phyloP scores from a whole-genome alignment of 1,140 invertebrate genomes.

The Drosophila varians region DNA sequence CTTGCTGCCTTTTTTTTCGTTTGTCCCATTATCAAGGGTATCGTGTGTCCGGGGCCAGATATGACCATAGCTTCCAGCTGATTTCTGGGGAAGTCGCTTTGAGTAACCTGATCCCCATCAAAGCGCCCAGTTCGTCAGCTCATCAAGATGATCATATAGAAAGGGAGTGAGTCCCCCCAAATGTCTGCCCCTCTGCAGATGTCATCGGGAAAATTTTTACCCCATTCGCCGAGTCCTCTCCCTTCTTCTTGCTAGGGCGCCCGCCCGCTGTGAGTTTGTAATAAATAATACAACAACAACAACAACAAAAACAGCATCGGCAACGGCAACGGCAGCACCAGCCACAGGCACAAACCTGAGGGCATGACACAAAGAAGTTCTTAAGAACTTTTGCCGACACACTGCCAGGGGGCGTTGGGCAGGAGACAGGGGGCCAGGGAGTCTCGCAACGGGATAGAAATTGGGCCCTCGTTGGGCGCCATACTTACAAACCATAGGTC shows the following conservation, averaged over 20 bases:
- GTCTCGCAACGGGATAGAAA: slow-evolving; percentile 41
- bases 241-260: slow-evolving; percentile 14
- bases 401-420: neutral
- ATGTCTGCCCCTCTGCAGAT: slow-evolving; percentile 29
- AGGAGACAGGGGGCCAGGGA: neutral
- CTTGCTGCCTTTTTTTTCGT: slow-evolving; percentile 6
- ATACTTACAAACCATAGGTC: slow-evolving; percentile 32
- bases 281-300: slow-evolving; percentile 71
- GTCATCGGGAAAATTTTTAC: slow-evolving; percentile 62
- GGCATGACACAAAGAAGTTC: slow-evolving; percentile 72
- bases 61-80: slow-evolving; percentile 48
- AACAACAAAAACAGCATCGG: slow-evolving; percentile 17
- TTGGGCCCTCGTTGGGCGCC: slow-evolving; percentile 48
- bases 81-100: slow-evolving; percentile 43
- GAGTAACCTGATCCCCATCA: slow-evolving; percentile 64
- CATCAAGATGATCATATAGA: slow-evolving; percentile 27
- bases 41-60: slow-evolving; percentile 22
- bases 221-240: neutral
- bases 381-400: slow-evolving; percentile 78
- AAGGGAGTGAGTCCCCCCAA: neutral
- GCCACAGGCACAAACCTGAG: slow-evolving; percentile 50
- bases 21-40: slow-evolving; percentile 42
- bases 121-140: slow-evolving; percentile 57
- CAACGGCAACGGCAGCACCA: slow-evolving; percentile 19
- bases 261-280: slow-evolving; percentile 67